phyloP scores from a whole-genome alignment of 2,797 vertebrate genomes.

The Fistularia tabacaria region DNA sequence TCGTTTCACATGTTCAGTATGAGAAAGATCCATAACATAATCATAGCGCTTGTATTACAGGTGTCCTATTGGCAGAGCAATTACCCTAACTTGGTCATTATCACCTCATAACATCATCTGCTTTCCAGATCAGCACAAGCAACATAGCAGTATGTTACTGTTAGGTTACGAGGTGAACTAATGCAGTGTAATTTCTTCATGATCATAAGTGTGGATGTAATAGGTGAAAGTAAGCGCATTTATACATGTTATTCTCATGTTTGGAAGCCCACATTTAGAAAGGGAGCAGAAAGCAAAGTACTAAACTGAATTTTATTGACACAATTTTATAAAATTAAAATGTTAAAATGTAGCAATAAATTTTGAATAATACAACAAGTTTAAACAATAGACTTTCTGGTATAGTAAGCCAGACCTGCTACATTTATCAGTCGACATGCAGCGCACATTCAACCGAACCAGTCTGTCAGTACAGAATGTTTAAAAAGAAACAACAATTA shows the following conservation, averaged over 20 bases:
- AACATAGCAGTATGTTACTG: conserved; percentile 48
- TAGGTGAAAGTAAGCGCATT: conserved; percentile 38
- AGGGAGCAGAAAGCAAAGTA: conserved; percentile 1
- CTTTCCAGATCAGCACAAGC: conserved; percentile 50
- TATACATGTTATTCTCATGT: conserved; percentile 33
- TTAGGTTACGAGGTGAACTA: conserved; percentile 41
- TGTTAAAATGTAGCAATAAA: no score
- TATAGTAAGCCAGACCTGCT: no score
- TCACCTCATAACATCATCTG: conserved; percentile 64
- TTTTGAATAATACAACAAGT: no score
- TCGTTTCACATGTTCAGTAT: conserved; percentile 56
- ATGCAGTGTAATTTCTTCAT: conserved; percentile 54
- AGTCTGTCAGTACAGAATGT: not conserved
- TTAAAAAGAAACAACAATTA: conserved; percentile 30
- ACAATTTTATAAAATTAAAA: no score
- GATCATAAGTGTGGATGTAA: conserved; percentile 49
- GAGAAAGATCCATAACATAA: conserved; percentile 57
- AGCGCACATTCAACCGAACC: no score
- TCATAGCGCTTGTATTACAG: conserved; percentile 49
- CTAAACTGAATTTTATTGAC: no score
- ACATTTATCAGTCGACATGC: conserved; percentile 1
- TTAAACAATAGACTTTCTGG: no score
- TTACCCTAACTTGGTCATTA: conserved; percentile 62
- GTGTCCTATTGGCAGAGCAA: conserved; percentile 57
- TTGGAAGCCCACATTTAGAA: conserved; percentile 2